phyloP scores from a whole-genome alignment of 2,113 vertebrate species.

The Melanotaenia duboulayi region DNA sequence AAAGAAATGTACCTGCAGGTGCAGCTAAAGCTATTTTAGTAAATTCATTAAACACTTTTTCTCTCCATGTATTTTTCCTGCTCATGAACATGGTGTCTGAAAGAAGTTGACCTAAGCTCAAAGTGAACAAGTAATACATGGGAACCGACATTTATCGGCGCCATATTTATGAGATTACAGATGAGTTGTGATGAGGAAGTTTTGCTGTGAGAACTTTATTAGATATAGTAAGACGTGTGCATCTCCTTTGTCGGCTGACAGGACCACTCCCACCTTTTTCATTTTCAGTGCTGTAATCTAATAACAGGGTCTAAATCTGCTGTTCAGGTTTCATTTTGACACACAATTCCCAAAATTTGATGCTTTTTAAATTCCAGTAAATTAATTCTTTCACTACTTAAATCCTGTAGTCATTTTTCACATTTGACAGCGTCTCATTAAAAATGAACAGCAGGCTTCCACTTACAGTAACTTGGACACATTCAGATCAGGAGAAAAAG shows the following conservation, averaged over 20 bases:
- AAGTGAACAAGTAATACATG: no score
- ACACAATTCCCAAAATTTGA: not conserved
- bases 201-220: not conserved
- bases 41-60: not conserved
- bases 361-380: not conserved
- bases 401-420: not conserved
- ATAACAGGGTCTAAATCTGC: no score
- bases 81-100: no score
- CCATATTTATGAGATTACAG: not conserved
- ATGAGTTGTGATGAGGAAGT: not conserved
- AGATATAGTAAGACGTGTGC: no score
- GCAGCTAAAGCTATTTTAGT: not conserved
- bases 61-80: no score
- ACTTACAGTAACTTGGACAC: not conserved
- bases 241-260: no score
- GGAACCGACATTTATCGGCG: no score
- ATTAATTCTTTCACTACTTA: not conserved
- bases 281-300: no score
- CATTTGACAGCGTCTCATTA: slow-evolving; percentile 7
- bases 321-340: not conserved
- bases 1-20: not conserved
- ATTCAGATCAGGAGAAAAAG: not conserved
- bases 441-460: slow-evolving; percentile 13
- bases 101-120: no score
- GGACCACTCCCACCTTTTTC: not conserved